phyloP scores from a whole-genome alignment of 2,113 vertebrate species.

The Centrocercus urophasianus region DNA sequence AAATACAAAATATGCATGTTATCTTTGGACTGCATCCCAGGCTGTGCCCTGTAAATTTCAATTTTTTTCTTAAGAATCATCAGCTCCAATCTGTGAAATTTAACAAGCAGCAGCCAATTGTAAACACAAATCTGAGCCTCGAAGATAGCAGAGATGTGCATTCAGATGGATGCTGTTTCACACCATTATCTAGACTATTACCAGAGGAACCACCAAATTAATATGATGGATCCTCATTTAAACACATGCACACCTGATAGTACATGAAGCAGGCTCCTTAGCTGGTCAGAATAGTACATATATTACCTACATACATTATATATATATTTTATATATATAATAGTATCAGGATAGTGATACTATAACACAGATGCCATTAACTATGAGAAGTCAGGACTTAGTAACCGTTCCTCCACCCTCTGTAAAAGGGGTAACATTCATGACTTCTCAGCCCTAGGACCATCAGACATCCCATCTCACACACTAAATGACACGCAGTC shows the following conservation, averaged over 20 bases:
- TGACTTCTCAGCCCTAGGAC: not conserved
- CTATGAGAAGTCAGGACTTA: not conserved
- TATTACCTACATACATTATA: too few species aligned
- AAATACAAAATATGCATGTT: rapidly evolving
- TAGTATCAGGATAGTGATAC: not conserved
- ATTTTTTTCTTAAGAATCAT: not conserved
- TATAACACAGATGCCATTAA: rapidly evolving
- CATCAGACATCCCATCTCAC: not conserved
- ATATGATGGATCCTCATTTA: not conserved
- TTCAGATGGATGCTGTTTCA: not conserved
- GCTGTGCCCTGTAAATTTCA: not conserved
- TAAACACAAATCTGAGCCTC: not conserved
- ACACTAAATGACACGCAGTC: not conserved
- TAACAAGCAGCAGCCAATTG: not conserved
- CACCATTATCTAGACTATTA: not conserved
- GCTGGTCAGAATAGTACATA: too few species aligned
- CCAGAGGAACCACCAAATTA: not conserved
- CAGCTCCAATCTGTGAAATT: not conserved
- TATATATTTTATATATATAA: too few species aligned
- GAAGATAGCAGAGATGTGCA: not conserved
- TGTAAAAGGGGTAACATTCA: not conserved
- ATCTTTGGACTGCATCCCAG: rapidly evolving
- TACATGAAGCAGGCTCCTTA: not conserved
- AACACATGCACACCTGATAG: not conserved
- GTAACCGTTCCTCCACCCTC: not conserved